Evolutionary conservation across 2,113 vertebrate species (phyloP).

Genomic region (Dicaeum eximium): DNA sequence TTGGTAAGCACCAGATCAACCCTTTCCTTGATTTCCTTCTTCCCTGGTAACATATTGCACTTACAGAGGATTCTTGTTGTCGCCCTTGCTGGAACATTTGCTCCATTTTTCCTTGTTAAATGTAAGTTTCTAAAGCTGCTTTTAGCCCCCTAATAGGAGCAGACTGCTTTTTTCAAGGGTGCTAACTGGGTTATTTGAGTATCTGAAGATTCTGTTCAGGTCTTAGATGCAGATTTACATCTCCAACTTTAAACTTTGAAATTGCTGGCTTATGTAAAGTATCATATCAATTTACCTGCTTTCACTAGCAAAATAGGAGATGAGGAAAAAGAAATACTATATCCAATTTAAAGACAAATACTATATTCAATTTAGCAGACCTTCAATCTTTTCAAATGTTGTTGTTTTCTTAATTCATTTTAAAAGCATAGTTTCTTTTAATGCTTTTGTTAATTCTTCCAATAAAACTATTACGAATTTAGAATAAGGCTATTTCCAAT

Average conservation of each 20-base stretch:
- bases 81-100: background rate
- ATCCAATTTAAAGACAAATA: background rate
- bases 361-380: background rate
- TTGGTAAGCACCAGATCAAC: background rate
- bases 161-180: background rate
- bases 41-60: background rate
- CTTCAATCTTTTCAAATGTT: background rate
- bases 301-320: background rate
- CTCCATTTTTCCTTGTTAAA: background rate
- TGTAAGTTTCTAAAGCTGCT: background rate
- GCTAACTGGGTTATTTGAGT: background rate
- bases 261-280: background rate
- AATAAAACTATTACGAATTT: too few relatives aligned
- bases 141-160: background rate
- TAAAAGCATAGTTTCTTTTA: conserved; percentile 8
- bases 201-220: background rate
- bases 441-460: background rate
- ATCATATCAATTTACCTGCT: background rate
- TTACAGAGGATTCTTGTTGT: background rate
- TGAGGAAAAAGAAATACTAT: rapidly evolving
- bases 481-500: too few relatives aligned
- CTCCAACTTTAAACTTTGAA: background rate
- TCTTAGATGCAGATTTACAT: background rate
- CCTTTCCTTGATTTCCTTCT: background rate
- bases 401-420: conserved; percentile 32